A percentile compares a stretch with the other conserved stretches of the same genome.
These are phyloP conservation scores for Phymatocera aterrima DNA, from an alignment of 2,888 invertebrate genomes.

Conservation along the genomic window DNA sequence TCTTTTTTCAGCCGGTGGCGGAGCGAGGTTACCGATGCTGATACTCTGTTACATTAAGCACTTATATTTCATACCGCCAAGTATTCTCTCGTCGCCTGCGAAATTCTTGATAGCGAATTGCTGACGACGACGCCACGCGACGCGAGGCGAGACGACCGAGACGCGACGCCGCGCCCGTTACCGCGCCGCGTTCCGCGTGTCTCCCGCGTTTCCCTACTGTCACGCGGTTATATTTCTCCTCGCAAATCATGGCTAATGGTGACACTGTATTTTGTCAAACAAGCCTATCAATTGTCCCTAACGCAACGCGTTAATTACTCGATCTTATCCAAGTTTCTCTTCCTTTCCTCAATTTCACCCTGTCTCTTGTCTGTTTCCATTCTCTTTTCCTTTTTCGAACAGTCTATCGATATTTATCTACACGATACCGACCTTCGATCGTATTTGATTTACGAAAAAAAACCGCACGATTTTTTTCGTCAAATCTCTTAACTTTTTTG, in stretches of 20 bases:
- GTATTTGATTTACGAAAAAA: too few species aligned
- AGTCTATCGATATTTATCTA: too few species aligned
- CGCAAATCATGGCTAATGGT: constrained; percentile 18
- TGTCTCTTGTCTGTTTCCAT: too few species aligned
- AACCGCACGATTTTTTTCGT: not conserved
- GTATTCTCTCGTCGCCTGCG: not conserved
- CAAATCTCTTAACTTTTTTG: not conserved
- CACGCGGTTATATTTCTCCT: constrained; percentile 14
- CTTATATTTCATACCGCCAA: not conserved
- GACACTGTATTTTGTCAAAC: constrained; percentile 5
- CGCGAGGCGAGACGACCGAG: too few species aligned
- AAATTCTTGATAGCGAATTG: constrained; percentile 38
- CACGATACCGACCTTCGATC: too few species aligned
- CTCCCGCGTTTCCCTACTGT: not conserved
- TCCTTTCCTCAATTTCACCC: too few species aligned
- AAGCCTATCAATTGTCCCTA: constrained; percentile 2
- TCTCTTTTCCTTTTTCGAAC: too few species aligned
- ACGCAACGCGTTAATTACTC: constrained; percentile 4
- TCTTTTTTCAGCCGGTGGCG: not conserved
- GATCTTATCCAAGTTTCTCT: too few species aligned
- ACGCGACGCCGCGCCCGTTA: not conserved
- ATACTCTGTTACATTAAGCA: not conserved
- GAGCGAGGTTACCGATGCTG: too few species aligned
- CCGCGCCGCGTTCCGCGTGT: not conserved
- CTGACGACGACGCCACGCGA: not conserved